These are phyloP conservation scores for Agelas oroides DNA, from an alignment of 37 sponge, comb jelly and placozoan species.

Conservation along the genomic window DNA sequence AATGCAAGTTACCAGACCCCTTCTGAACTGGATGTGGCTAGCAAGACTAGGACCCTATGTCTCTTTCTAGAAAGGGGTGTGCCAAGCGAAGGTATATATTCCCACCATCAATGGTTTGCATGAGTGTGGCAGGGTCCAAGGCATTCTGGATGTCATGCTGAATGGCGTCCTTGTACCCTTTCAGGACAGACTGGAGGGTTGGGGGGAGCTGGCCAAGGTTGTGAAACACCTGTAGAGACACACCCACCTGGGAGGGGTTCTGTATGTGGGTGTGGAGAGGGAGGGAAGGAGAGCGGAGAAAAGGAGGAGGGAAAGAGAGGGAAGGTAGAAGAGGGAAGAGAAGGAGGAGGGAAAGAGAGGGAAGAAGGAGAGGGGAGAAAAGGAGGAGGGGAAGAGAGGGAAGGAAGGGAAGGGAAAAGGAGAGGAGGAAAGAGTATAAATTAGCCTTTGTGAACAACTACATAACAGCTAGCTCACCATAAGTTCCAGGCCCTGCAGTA, in stretches of 20 bases:
- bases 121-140: slow-evolving; percentile 79
- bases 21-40: too few relatives aligned
- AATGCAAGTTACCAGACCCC: too few relatives aligned
- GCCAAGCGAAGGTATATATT: too few relatives aligned
- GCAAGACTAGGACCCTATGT: too few relatives aligned
- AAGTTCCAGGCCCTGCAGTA: slow-evolving; percentile 89
- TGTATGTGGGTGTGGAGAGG: slow-evolving; percentile 4
- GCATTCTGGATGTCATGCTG: slow-evolving; percentile 80
- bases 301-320: neutral
- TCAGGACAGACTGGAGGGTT: slow-evolving; percentile 58
- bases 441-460: too few relatives aligned
- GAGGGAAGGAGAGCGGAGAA: neutral
- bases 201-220: slow-evolving; percentile 82
- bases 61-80: too few relatives aligned
- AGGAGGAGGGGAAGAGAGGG: neutral
- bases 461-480: slow-evolving; percentile 62
- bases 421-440: too few relatives aligned
- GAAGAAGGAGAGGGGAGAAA: neutral
- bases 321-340: too few relatives aligned
- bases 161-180: slow-evolving; percentile 52
- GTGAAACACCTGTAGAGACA: slow-evolving; percentile 95
- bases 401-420: too few relatives aligned
- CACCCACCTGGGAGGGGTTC: slow-evolving; percentile 90
- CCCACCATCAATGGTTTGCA: slow-evolving; percentile 41
- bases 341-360: neutral